Percentiles rank a stretch among this genome's conserved stretches.
Evolutionary conservation across 2,888 invertebrate species (phyloP).

Genomic region (Epinotia ramella): DNA sequence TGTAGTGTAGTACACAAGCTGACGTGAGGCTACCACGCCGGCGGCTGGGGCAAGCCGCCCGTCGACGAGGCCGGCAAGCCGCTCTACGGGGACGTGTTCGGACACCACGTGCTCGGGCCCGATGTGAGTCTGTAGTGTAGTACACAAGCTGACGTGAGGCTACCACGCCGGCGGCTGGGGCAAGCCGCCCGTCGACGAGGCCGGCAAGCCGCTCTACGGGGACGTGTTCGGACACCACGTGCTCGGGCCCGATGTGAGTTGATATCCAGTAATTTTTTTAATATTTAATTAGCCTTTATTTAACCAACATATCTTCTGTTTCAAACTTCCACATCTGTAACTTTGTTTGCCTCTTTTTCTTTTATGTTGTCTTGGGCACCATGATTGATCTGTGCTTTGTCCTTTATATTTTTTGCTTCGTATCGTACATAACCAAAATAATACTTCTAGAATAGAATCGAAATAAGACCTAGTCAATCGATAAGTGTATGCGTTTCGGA

Average conservation of each 20-base stretch:
- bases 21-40: slow-evolving; percentile 95
- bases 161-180: slow-evolving; percentile 99
- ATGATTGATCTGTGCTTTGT: too few species aligned
- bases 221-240: slow-evolving; percentile 97
- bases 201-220: slow-evolving; percentile 98
- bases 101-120: slow-evolving; percentile 90
- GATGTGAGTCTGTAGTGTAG: slow-evolving; percentile 84
- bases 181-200: slow-evolving; percentile 99
- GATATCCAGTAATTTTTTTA: too few species aligned
- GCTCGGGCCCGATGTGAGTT: slow-evolving; percentile 89
- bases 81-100: slow-evolving; percentile 99
- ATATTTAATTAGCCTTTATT: too few species aligned
- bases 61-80: slow-evolving; percentile 99
- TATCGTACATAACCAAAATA: too few species aligned
- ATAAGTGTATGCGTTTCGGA: not conserved
- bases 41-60: slow-evolving; percentile 99
- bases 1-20: slow-evolving; percentile 41
- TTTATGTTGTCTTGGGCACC: too few species aligned
- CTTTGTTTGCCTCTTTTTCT: too few species aligned
- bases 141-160: slow-evolving; percentile 76
- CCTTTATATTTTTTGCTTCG: too few species aligned
- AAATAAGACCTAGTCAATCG: not conserved
- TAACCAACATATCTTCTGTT: too few species aligned
- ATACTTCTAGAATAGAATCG: not conserved
- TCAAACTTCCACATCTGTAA: too few species aligned